Evolutionary conservation across 1,140 invertebrate species (phyloP).

Genomic region (Drosophila ambigua): DNA sequence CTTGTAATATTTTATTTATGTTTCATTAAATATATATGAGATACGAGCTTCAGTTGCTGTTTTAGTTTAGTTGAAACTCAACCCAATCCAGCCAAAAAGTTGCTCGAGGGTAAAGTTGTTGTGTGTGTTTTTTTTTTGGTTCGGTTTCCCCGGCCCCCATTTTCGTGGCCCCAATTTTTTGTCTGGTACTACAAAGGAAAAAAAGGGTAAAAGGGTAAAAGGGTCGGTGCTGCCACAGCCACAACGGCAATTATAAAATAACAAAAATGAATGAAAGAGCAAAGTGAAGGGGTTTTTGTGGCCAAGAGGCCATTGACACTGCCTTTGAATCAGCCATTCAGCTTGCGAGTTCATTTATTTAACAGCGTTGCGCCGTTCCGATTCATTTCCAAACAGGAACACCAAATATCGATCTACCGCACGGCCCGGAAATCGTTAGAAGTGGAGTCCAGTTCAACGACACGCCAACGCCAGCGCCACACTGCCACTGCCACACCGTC

Average conservation of each 20-base stretch:
- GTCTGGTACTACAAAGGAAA: constrained; percentile 37
- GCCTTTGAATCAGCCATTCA: constrained; percentile 14
- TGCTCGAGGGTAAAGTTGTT: constrained; percentile 20
- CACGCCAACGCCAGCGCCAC: too few relatives aligned
- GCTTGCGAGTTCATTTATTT: constrained; percentile 33
- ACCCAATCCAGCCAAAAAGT: constrained; percentile 33
- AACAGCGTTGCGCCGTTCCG: neutral
- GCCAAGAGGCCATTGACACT: constrained; percentile 43
- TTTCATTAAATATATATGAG: constrained; percentile 75
- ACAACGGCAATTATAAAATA: constrained; percentile 58
- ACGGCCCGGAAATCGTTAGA: constrained; percentile 21
- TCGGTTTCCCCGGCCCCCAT: too few relatives aligned
- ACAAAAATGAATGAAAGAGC: constrained; percentile 27
- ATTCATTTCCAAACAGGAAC: neutral
- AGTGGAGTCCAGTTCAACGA: constrained; percentile 13
- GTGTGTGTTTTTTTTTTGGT: neutral
- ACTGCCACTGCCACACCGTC: too few relatives aligned
- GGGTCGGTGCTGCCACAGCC: constrained; percentile 5
- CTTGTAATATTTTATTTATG: constrained; percentile 65
- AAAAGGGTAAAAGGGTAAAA: neutral
- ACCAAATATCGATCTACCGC: constrained; percentile 40
- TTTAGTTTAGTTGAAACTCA: constrained; percentile 3
- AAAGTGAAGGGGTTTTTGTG: neutral
- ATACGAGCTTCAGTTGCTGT: constrained; percentile 37
- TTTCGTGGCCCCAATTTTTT: too few relatives aligned